These are phyloP conservation scores for Leptopilina myrica DNA, from an alignment of 2,888 invertebrate genomes.

Conservation along the genomic window DNA sequence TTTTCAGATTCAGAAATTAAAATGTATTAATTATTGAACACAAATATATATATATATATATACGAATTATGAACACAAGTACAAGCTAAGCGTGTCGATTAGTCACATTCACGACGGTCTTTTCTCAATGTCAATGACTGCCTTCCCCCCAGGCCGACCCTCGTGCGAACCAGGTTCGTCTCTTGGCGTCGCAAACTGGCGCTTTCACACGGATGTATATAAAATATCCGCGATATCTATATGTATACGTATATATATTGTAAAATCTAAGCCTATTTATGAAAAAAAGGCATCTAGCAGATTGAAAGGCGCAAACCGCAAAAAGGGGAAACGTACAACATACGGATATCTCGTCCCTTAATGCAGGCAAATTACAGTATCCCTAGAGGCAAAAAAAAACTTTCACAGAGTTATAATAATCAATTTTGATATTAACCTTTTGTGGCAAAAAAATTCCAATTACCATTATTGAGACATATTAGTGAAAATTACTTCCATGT, in stretches of 20 bases:
- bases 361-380: conserved; percentile 10
- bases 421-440: conserved; percentile 18
- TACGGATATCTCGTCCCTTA: background rate
- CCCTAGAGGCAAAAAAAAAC: background rate
- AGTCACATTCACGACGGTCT: conserved; percentile 61
- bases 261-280: background rate
- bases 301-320: conserved; percentile 19
- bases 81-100: conserved; percentile 54
- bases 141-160: conserved; percentile 65
- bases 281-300: background rate
- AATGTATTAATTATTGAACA: background rate
- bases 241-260: background rate
- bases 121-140: conserved; percentile 70
- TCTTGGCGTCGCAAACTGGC: conserved; percentile 59
- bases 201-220: conserved; percentile 65
- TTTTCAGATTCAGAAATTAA: background rate
- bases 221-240: conserved; percentile 46
- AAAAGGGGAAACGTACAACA: conserved; percentile 7
- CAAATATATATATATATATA: background rate
- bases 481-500: background rate
- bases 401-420: conserved; percentile 25
- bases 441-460: conserved; percentile 9
- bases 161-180: conserved; percentile 63
- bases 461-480: background rate
- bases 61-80: conserved; percentile 25